phyloP scores from a whole-genome alignment of 2,888 invertebrate genomes.

The Brenthis hecate region DNA sequence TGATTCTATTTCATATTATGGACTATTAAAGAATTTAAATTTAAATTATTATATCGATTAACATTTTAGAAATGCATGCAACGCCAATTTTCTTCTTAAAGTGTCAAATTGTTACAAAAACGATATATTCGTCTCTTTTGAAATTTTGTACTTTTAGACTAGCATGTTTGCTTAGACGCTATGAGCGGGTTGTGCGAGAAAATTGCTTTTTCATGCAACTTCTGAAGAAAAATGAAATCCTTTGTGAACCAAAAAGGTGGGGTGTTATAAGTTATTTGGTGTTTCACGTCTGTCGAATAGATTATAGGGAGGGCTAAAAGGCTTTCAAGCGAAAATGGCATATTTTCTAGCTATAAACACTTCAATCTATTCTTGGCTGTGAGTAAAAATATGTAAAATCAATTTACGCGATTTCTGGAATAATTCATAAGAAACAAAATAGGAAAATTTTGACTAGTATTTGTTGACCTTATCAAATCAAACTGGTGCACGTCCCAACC shows the following conservation, averaged over 20 bases:
- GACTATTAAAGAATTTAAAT: too few relatives aligned
- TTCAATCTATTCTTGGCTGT: neutral
- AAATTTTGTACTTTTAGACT: conserved; percentile 13
- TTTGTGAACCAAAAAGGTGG: conserved; percentile 20
- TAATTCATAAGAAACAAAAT: too few relatives aligned
- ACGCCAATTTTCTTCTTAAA: neutral
- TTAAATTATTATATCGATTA: too few relatives aligned
- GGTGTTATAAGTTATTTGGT: conserved; percentile 18
- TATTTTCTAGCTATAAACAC: conserved; percentile 4
- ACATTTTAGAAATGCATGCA: too few relatives aligned
- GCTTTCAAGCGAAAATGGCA: conserved; percentile 10
- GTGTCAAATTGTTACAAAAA: conserved; percentile 11
- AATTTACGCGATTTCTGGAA: too few relatives aligned
- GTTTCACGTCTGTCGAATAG: conserved; percentile 11
- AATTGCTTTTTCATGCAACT: conserved; percentile 25
- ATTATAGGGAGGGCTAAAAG: conserved; percentile 2
- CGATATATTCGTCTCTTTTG: conserved; percentile 23
- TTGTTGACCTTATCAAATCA: too few relatives aligned
- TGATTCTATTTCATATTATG: too few relatives aligned
- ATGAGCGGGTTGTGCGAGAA: conserved; percentile 19
- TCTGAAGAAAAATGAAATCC: conserved; percentile 23
- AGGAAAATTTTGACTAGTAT: too few relatives aligned
- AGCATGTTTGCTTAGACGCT: conserved; percentile 25
- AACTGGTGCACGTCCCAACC: too few relatives aligned
- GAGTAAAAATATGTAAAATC: neutral